These are phyloP conservation scores for Pangasius mekongensis DNA, from an alignment of 2,797 vertebrate genomes.

Conservation along the genomic window DNA sequence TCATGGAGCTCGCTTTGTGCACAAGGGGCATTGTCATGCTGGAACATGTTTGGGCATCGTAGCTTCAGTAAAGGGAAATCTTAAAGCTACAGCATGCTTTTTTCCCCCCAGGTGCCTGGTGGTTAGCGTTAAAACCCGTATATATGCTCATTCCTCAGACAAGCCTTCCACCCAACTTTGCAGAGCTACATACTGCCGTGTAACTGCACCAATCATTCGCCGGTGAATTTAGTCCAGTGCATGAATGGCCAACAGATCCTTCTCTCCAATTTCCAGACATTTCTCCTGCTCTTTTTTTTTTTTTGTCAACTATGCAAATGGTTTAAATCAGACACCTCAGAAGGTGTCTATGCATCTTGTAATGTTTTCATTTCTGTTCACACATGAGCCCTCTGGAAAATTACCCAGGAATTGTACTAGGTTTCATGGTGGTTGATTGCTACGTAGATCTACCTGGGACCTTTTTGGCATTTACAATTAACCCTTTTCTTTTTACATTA, in stretches of 20 bases:
- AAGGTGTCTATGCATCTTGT: background rate
- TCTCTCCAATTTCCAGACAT: background rate
- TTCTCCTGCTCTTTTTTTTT: background rate
- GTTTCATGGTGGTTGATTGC: background rate
- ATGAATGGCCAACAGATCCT: background rate
- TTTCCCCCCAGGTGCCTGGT: too few species aligned
- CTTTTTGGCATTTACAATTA: background rate
- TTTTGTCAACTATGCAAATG: background rate
- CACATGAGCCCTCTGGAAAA: background rate
- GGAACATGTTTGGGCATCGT: too few species aligned
- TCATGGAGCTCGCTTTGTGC: too few species aligned
- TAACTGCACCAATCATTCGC: background rate
- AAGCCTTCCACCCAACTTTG: too few species aligned
- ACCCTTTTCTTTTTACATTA: background rate
- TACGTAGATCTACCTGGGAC: background rate
- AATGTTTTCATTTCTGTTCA: background rate
- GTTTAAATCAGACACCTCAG: background rate
- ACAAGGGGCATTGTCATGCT: too few species aligned
- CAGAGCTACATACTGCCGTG: background rate
- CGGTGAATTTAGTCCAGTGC: background rate
- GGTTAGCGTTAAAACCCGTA: too few species aligned
- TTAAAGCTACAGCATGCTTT: too few species aligned
- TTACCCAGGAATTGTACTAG: background rate
- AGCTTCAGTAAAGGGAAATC: too few species aligned
- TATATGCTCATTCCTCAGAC: too few species aligned